A percentile compares a stretch with the other conserved stretches of the same genome.
Evolutionary conservation across 2,888 invertebrate genomes (phyloP).

Genomic region (Microctonus hyperodae): DNA sequence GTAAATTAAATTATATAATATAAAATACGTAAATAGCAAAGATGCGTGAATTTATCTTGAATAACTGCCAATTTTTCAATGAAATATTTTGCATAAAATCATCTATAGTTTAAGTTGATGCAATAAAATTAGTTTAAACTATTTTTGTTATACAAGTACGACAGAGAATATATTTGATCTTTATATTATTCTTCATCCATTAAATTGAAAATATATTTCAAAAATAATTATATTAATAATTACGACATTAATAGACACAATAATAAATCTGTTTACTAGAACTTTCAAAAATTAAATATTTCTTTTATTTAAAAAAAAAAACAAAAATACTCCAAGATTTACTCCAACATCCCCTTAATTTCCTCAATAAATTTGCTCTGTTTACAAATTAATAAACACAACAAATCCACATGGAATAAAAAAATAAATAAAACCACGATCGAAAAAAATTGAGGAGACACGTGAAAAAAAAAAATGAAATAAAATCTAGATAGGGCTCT

Average conservation of each 20-base stretch:
- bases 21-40: not conserved
- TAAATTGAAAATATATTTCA: not conserved
- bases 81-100: not conserved
- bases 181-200: not conserved
- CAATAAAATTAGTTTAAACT: not conserved
- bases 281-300: too few species aligned
- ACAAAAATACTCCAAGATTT: too few species aligned
- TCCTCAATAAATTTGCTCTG: too few species aligned
- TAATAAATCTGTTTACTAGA: too few species aligned
- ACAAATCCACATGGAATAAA: not conserved
- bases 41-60: not conserved
- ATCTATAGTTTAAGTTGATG: not conserved
- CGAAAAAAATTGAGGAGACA: not conserved
- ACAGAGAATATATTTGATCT: not conserved
- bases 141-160: not conserved
- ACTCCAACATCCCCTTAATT: too few species aligned
- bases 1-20: not conserved
- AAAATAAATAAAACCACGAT: not conserved
- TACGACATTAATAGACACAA: too few species aligned
- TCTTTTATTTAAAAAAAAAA: too few species aligned
- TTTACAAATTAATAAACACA: too few species aligned
- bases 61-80: not conserved
- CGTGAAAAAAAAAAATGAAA: too few species aligned
- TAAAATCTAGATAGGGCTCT: slow-evolving; percentile 35
- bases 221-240: too few species aligned